Percentiles rank a stretch among this genome's conserved stretches.
Conservation (phyloP, 1,140 invertebrate species). For the Drosophila seguyi region DNA sequence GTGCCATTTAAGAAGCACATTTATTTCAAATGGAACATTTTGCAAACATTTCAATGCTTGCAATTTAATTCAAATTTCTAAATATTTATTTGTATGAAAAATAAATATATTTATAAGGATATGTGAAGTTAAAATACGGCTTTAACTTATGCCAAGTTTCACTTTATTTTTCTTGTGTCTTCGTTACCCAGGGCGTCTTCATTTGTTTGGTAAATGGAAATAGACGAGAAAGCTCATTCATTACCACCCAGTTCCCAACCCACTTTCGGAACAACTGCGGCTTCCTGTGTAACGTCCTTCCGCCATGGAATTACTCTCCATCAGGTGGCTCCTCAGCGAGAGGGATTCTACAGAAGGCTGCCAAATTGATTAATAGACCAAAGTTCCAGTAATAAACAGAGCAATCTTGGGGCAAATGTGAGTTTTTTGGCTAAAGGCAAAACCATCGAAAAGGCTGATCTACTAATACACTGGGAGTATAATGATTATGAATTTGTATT, state of each 20-base stretch:
- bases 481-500: no score
- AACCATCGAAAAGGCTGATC: no score
- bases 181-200: background rate
- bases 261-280: slow-evolving; percentile 44
- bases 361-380: slow-evolving; percentile 40
- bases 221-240: slow-evolving; percentile 49
- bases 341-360: background rate
- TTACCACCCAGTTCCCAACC: background rate
- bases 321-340: background rate
- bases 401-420: slow-evolving; percentile 11
- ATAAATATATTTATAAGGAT: background rate
- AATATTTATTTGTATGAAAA: no score
- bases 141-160: background rate
- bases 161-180: background rate
- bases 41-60: background rate
- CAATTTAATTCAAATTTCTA: background rate
- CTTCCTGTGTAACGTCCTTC: slow-evolving; percentile 68
- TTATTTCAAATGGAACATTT: background rate
- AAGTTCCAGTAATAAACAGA: slow-evolving; percentile 42
- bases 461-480: no score
- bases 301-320: slow-evolving; percentile 56
- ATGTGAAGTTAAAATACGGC: background rate
- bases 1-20: no score
- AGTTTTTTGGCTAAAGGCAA: no score
- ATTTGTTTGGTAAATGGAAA: slow-evolving; percentile 21